These are phyloP conservation scores for Drosophila bocqueti DNA, from an alignment of 1,140 invertebrate genomes.

Conservation along the genomic window DNA sequence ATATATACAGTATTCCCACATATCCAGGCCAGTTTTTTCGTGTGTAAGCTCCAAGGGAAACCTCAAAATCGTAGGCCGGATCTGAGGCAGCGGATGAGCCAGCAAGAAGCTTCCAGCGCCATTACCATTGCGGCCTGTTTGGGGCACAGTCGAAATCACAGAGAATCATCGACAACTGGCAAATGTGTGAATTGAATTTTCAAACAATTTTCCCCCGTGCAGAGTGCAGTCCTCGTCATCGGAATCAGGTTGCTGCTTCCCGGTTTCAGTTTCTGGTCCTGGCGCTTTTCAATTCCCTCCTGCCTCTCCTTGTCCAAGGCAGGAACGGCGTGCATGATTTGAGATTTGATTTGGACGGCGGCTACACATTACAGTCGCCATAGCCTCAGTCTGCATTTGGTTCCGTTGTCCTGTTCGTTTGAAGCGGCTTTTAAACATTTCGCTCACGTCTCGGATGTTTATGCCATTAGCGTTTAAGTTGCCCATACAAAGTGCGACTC, in stretches of 20 bases:
- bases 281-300: constrained; percentile 36
- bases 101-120: constrained; percentile 45
- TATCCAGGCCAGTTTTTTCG: neutral
- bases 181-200: constrained; percentile 84
- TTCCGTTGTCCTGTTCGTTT: constrained; percentile 37
- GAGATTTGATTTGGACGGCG: constrained; percentile 77
- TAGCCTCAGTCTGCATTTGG: constrained; percentile 36
- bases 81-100: constrained; percentile 45
- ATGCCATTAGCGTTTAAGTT: constrained; percentile 83
- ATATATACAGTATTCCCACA: no score
- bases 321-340: constrained; percentile 72
- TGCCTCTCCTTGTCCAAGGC: neutral
- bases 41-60: constrained; percentile 39
- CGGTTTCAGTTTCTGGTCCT: constrained; percentile 39
- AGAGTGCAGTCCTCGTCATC: constrained; percentile 46
- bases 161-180: constrained; percentile 81
- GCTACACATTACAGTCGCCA: constrained; percentile 71
- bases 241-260: constrained; percentile 1
- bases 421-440: constrained; percentile 68
- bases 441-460: constrained; percentile 79
- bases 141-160: constrained; percentile 64
- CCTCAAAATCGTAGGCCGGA: constrained; percentile 47
- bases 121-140: constrained; percentile 33
- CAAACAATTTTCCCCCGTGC: constrained; percentile 74
- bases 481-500: constrained; percentile 78